phyloP scores from a whole-genome alignment of 1,140 invertebrate species.

The Bombus impatiens region DNA sequence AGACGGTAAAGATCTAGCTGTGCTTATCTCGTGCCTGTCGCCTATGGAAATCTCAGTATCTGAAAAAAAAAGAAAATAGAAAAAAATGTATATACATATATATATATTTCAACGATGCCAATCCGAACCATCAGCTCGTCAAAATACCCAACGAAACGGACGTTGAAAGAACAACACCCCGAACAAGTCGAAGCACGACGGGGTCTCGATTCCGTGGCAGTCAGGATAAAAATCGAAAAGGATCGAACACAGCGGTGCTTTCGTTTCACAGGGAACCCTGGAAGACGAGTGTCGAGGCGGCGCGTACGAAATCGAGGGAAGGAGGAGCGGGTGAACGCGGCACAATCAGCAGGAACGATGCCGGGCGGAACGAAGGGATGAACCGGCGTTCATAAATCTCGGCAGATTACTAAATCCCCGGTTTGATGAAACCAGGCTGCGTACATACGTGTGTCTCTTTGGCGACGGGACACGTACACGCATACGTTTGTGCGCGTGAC shows the following conservation, averaged over 20 bases:
- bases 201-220: constrained; percentile 47
- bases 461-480: constrained; percentile 34
- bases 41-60: no score
- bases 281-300: constrained; percentile 50
- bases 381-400: constrained; percentile 82
- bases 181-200: constrained; percentile 8
- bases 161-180: background rate
- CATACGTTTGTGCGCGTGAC: constrained; percentile 42
- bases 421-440: constrained; percentile 80
- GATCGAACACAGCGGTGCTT: constrained; percentile 57
- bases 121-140: no score
- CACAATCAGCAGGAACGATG: constrained; percentile 74
- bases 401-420: constrained; percentile 82
- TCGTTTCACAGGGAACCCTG: constrained; percentile 66
- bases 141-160: no score
- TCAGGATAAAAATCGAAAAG: constrained; percentile 67
- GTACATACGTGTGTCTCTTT: constrained; percentile 64
- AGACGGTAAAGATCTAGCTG: no score
- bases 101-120: no score
- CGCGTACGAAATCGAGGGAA: constrained; percentile 46
- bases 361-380: constrained; percentile 72
- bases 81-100: no score
- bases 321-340: constrained; percentile 65
- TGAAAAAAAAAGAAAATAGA: no score
- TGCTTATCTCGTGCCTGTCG: no score